phyloP scores from a whole-genome alignment of 1,140 invertebrate species.

The Tetranychus cinnabarinus region DNA sequence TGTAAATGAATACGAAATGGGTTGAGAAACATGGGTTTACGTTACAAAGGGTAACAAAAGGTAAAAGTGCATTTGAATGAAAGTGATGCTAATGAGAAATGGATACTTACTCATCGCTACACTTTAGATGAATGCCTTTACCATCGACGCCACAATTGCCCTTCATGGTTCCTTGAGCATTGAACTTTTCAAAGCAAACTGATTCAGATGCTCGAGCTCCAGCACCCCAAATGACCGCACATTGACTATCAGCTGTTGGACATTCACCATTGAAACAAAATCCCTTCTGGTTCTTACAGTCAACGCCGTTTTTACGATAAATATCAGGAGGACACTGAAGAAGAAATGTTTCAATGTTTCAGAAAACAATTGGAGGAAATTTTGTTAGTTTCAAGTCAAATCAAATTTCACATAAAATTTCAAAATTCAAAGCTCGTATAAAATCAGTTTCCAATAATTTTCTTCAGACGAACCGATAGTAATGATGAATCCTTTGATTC shows the following conservation, averaged over 20 bases:
- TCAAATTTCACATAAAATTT: too few relatives aligned
- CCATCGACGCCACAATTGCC: conserved; percentile 70
- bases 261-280: conserved; percentile 78
- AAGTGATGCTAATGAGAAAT: too few relatives aligned
- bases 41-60: too few relatives aligned
- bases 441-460: too few relatives aligned
- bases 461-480: too few relatives aligned
- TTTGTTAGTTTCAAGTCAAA: too few relatives aligned
- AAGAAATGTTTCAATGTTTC: not conserved
- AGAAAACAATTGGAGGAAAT: too few relatives aligned
- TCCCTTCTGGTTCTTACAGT: conserved; percentile 40
- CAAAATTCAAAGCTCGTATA: too few relatives aligned
- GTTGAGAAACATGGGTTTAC: too few relatives aligned
- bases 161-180: conserved; percentile 70
- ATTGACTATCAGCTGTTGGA: conserved; percentile 61
- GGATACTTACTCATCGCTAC: conserved; percentile 53
- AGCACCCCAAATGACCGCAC: conserved; percentile 69
- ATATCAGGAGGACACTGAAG: conserved; percentile 57
- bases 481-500: too few relatives aligned
- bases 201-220: conserved; percentile 38
- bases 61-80: too few relatives aligned
- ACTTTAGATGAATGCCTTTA: conserved; percentile 55
- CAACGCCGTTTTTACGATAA: conserved; percentile 67
- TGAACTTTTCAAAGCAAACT: conserved; percentile 77
- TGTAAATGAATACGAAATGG: too few relatives aligned